phyloP scores from a whole-genome alignment of 2,113 vertebrate species.

The Terrapene triunguis region DNA sequence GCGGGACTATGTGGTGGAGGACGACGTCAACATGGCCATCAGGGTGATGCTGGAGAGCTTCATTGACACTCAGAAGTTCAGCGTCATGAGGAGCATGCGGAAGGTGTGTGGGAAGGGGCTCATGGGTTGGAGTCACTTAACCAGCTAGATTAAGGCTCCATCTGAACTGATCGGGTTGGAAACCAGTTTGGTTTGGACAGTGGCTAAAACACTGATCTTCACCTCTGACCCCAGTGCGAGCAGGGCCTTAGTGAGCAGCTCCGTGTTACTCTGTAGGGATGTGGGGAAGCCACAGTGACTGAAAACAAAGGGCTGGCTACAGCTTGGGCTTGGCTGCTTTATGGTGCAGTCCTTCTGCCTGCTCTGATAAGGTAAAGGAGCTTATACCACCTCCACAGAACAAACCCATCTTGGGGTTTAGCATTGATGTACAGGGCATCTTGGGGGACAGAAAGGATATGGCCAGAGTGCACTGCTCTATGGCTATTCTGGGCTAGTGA shows the following conservation, averaged over 20 bases:
- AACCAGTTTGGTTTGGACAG: not conserved
- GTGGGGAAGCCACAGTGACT: not conserved
- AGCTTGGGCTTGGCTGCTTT: accelerated
- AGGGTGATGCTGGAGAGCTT: slow-evolving; percentile 99
- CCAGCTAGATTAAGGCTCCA: not conserved
- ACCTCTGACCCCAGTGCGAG: not conserved
- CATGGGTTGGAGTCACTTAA: not conserved
- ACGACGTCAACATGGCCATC: slow-evolving; percentile 99
- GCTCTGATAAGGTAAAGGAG: not conserved
- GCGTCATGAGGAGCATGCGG: slow-evolving; percentile 96
- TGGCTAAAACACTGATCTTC: not conserved
- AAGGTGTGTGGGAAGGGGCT: slow-evolving; percentile 82
- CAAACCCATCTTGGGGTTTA: not conserved
- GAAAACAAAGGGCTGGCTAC: accelerated
- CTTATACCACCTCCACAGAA: accelerated
- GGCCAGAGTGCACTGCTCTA: accelerated
- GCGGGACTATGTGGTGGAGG: slow-evolving; percentile 94
- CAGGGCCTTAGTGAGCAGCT: not conserved
- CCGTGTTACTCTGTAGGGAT: not conserved
- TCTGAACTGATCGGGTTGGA: not conserved
- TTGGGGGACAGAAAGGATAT: not conserved
- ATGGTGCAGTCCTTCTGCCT: not conserved
- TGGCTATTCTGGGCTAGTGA: accelerated
- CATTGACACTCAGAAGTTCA: slow-evolving; percentile 99
- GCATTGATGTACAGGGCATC: not conserved